Conservation (phyloP, 2,113 vertebrate species). For the Sylvietta virens region DNA sequence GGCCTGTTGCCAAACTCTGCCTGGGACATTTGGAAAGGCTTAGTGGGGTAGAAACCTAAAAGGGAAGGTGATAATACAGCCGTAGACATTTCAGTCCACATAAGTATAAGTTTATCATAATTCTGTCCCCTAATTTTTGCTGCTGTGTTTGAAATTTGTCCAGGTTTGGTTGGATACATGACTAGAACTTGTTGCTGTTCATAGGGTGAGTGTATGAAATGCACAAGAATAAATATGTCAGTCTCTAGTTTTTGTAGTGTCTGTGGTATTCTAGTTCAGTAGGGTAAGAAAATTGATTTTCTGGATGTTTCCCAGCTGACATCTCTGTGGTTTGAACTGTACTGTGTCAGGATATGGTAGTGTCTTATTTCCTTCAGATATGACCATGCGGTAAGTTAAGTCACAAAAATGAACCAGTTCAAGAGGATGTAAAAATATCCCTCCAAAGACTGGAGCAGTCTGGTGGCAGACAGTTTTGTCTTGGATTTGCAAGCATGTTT, state of each 20-base stretch:
- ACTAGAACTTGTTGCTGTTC: not conserved
- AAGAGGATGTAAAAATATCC: not conserved
- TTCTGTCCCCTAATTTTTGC: not conserved
- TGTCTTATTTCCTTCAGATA: not conserved
- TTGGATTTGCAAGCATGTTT: not conserved
- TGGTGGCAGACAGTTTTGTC: not conserved
- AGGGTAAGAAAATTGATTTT: not conserved
- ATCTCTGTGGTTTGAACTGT: not conserved
- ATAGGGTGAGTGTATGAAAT: not conserved
- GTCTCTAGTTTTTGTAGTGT: not conserved
- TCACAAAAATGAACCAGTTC: not conserved
- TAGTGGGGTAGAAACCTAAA: not conserved
- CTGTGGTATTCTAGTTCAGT: not conserved
- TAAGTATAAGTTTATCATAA: not conserved
- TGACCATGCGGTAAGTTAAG: not conserved
- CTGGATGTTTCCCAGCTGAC: not conserved
- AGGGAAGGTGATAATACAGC: not conserved
- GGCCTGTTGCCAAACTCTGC: not conserved
- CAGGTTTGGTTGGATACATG: not conserved
- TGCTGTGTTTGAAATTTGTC: not conserved
- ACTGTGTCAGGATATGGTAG: not conserved
- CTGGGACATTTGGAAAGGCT: not conserved
- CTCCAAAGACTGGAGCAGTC: not conserved
- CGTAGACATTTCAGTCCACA: not conserved
- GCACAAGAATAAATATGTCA: not conserved